Evolutionary conservation across 92 coral and sea anemone species (phyloP).

Genomic region (Muricea muricata): DNA sequence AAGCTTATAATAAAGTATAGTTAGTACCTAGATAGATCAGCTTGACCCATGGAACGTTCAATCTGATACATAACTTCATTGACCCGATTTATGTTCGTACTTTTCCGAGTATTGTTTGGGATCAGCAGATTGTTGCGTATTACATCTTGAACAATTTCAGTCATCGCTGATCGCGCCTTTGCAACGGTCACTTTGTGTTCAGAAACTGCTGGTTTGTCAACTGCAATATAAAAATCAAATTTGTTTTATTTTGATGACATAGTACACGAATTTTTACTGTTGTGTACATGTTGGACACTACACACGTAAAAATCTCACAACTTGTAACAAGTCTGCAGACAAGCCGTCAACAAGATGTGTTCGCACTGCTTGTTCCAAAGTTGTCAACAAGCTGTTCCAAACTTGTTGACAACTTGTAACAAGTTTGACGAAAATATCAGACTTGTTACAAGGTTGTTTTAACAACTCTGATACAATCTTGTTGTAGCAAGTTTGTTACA

Average conservation of each 20-base stretch:
- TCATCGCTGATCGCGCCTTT: neutral
- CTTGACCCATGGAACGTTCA: constrained; percentile 75
- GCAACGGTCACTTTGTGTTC: neutral
- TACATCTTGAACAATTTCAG: neutral
- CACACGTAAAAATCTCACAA: neutral
- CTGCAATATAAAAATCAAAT: neutral
- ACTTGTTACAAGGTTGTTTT: too few species aligned
- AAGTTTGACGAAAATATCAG: too few species aligned
- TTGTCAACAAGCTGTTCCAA: too few species aligned
- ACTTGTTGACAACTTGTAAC: too few species aligned
- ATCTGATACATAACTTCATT: constrained; percentile 75
- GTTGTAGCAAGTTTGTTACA: too few species aligned
- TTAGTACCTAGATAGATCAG: neutral
- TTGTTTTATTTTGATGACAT: neutral
- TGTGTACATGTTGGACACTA: too few species aligned
- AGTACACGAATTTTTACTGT: too few species aligned
- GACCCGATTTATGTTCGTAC: constrained; percentile 63
- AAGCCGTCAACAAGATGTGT: too few species aligned
- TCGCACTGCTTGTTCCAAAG: too few species aligned
- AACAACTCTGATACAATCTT: too few species aligned
- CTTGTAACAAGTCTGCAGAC: too few species aligned
- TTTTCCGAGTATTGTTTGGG: neutral
- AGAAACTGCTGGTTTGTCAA: neutral
- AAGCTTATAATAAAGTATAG: too few species aligned
- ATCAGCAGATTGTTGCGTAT: neutral